Conservation (phyloP, 2,888 invertebrate genomes). For the Sinelater perroti region DNA sequence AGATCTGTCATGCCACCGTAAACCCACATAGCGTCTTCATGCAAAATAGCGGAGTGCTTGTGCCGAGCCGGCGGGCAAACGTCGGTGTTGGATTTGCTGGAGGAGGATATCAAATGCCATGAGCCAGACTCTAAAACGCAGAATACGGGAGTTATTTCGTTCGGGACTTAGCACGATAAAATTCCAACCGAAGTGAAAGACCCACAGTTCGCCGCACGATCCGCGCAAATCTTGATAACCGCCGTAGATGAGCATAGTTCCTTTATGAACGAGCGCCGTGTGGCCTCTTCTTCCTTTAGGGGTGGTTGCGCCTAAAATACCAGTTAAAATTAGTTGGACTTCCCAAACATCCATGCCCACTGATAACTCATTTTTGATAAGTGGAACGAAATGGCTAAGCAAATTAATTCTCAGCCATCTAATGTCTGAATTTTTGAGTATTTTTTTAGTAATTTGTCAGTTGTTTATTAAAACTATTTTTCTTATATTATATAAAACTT, state of each 20-base stretch:
- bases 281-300: conserved; percentile 87
- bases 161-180: too few relatives aligned
- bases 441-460: too few relatives aligned
- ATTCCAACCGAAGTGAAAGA: conserved; percentile 82
- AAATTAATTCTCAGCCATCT: too few relatives aligned
- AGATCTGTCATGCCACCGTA: conserved; percentile 91
- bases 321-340: too few relatives aligned
- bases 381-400: too few relatives aligned
- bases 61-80: conserved; percentile 76
- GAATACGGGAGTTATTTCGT: too few relatives aligned
- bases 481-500: too few relatives aligned
- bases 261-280: conserved; percentile 79
- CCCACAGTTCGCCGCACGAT: conserved; percentile 87
- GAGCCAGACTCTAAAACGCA: conserved; percentile 79
- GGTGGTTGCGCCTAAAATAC: conserved; percentile 59
- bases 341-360: too few relatives aligned
- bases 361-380: too few relatives aligned
- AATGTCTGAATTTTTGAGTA: too few relatives aligned
- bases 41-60: conserved; percentile 84
- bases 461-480: too few relatives aligned
- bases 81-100: conserved; percentile 56
- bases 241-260: conserved; percentile 84
- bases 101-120: conserved; percentile 71
- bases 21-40: conserved; percentile 82
- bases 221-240: conserved; percentile 88